Percentiles rank a stretch among this genome's conserved stretches.
Evolutionary conservation across 2,113 vertebrate genomes (phyloP).

Genomic region (Bubalus kerabau): DNA sequence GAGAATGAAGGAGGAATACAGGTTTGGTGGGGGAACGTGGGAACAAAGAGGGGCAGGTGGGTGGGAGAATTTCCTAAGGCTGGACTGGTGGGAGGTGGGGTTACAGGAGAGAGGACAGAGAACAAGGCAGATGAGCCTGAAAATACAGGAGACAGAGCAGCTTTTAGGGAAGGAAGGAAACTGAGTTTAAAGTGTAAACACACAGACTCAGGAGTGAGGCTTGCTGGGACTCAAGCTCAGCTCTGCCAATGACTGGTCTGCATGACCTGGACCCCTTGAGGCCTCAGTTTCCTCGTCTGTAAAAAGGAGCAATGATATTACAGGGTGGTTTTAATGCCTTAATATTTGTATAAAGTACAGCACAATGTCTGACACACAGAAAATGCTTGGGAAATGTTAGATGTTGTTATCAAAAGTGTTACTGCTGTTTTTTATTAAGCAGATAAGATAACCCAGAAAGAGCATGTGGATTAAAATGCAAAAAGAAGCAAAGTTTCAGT

Average conservation of each 20-base stretch:
- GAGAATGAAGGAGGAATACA: not conserved
- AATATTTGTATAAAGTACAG: not conserved
- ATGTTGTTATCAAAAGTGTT: not conserved
- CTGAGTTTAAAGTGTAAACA: not conserved
- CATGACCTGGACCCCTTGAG: not conserved
- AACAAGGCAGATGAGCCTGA: not conserved
- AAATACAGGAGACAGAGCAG: not conserved
- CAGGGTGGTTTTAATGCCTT: not conserved
- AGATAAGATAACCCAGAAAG: constrained; percentile 3
- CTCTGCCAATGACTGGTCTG: not conserved
- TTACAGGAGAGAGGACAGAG: not conserved
- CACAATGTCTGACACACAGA: not conserved
- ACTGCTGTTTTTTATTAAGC: not conserved
- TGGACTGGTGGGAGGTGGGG: not conserved
- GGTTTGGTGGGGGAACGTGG: not conserved
- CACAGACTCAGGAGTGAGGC: not conserved
- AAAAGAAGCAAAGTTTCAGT: not conserved
- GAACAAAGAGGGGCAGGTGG: rapidly evolving
- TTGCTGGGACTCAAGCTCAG: not conserved
- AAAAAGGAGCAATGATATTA: not conserved
- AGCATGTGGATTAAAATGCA: not conserved
- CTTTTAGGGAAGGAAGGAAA: not conserved
- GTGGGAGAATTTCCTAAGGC: not conserved
- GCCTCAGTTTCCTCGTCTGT: not conserved
- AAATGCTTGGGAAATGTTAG: not conserved